Evolutionary conservation across 2,888 invertebrate genomes (phyloP), one percentile per base, ranked within the genome.

Genomic region (Erebia aethiops): DNA sequence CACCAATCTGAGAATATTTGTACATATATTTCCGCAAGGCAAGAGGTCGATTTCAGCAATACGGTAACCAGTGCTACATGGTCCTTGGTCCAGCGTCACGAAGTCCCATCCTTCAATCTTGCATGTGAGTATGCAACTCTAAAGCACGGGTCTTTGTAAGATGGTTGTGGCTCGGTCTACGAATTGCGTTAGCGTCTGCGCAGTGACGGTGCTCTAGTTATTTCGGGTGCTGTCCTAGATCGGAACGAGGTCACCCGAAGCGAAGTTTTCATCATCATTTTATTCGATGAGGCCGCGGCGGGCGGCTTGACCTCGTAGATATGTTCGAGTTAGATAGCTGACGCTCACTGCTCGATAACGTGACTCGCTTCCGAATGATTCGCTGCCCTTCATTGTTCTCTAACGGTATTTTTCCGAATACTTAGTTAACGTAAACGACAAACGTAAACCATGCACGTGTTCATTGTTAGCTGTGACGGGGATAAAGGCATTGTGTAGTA

Each of bases 221-320:
- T 92, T 92, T 92, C 82, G 90, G 92, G 88, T 90, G 84, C 84
- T 85, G 92, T 87, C 89, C 92, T 91, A 92, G 87, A 89, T 91
- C 79, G 79, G 75, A 88, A 87, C 91, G 90, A 91, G 90, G 92
- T 85, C 91, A 79, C 78, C 80, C 77, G 82, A 84, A 87, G 85
- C 86, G 87, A 84, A 82, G 89, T 91, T 90, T 90, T 90, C 90
- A 91, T 89, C 89, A 90, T 86, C 87, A 87, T 88, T 88, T 88
- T 85, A 86, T 87, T 86, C 84, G 87, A 87, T 87, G 91, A 89
- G 90, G 91, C 91, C 91, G 78, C 88, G 79, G 71, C 82, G 89
- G 91, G 90, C 87, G 84, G 82, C 67, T 75, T 83, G 88, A 82
- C 86, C 88, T 85, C 86, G 87, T 79, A 82, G 79, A 82, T 81